Base-by-base conservation (phyloP, 2,888 invertebrate species). In the Pristionchus mayeri region DNA sequence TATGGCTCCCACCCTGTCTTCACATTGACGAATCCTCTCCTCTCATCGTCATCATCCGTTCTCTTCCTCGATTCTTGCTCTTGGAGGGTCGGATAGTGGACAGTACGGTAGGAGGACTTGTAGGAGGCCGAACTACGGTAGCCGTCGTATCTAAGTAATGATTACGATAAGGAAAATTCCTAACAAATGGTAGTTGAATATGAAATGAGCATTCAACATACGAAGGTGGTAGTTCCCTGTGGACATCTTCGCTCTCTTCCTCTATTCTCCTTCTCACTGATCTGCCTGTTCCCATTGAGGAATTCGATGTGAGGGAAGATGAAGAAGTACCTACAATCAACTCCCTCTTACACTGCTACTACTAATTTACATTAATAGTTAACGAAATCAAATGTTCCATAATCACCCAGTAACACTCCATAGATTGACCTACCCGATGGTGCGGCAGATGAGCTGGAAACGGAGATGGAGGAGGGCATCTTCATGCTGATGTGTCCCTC, bases 41-140 rank as follows among this genome's bases (percentile, higher is more conserved):
- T 40, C 24, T 60, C 50, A 21, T 30, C 48, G 44, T 48, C 63
- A 63, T 80, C 80, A 34, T 50, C 82, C 34, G 44, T 37, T 44
- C 27, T 52, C 37, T n/a, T 63, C 27, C 44, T 82, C 11, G 27
- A 21, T 44, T 63, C 67, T 21, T 50, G 30, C 48, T 67, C 90
- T 78, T 89, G 90, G 24, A 92, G 83, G 0, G 92, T 92, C 0
- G 92, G 92, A 85, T 91, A 92, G 57, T 92, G 90, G 27, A 89
- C 89, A 75, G 89, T 90, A 13, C 92, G 89, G 81, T 92, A 92
- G 76, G 90, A 88, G 85, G 90, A 90, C 76, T 91, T 88, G 86
- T 92, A 92, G 6, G 90, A 86, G 24, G 88, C 90, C 27, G 88
- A 88, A 44, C 91, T 90, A 37, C 89, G 86, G 82, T 92, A 92